Percentiles rank a stretch among this genome's conserved stretches.
Conservation (phyloP, 2,113 vertebrate genomes). For the Myotis davidii region DNA sequence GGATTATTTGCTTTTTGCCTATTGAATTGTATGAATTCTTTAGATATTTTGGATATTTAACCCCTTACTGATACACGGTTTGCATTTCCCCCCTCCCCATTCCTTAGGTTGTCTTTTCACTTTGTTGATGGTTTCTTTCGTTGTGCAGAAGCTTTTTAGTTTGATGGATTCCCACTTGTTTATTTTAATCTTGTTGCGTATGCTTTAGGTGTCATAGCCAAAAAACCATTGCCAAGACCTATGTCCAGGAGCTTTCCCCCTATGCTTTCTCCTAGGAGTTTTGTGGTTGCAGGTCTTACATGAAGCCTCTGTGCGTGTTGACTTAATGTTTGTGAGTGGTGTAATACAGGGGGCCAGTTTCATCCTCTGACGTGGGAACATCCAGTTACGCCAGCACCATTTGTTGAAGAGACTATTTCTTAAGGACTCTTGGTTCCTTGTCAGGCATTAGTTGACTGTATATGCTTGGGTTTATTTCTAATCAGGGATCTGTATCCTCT, state of each 20-base stretch:
- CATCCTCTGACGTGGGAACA: background rate
- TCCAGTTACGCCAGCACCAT: background rate
- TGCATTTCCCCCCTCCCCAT: background rate
- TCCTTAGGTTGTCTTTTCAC: background rate
- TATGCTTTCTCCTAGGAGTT: background rate
- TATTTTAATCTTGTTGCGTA: background rate
- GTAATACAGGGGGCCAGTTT: background rate
- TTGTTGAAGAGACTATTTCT: background rate
- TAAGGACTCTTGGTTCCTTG: background rate
- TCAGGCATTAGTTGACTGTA: slow-evolving; percentile 2
- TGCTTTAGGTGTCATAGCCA: background rate
- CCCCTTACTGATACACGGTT: background rate
- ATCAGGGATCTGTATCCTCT: slow-evolving; percentile 26
- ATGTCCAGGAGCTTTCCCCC: background rate
- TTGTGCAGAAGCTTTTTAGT: background rate
- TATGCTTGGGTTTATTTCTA: background rate
- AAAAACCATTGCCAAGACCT: background rate
- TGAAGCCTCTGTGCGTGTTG: background rate
- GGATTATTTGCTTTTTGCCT: background rate
- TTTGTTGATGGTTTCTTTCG: background rate
- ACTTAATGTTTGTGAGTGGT: background rate
- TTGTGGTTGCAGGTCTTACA: background rate
- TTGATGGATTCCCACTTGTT: background rate
- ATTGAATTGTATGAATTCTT: background rate
- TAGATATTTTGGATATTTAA: background rate